phyloP scores from a whole-genome alignment of 2,888 invertebrate genomes.

The Microctonus brassicae region DNA sequence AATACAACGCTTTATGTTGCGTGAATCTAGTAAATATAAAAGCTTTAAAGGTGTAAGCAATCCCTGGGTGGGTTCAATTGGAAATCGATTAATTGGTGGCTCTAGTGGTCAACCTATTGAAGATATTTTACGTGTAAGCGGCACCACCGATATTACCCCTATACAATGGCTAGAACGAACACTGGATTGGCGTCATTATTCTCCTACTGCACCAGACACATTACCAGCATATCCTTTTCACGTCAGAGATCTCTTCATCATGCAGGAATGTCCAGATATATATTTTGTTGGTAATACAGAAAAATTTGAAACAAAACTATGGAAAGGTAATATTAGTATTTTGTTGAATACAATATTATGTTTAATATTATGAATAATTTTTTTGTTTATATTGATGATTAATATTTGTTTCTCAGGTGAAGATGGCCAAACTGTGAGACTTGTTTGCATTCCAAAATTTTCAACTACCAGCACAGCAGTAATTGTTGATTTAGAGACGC shows the following conservation, averaged over 20 bases:
- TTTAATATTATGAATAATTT: conserved; percentile 3
- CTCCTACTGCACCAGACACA: conserved; percentile 96
- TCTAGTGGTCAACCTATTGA: conserved; percentile 88
- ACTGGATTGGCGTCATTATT: conserved; percentile 89
- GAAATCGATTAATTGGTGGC: conserved; percentile 57
- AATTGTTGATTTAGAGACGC: conserved; percentile 82
- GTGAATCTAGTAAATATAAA: conserved; percentile 65
- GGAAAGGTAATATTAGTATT: conserved; percentile 72
- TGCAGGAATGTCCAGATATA: conserved; percentile 87
- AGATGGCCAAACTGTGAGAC: conserved; percentile 77
- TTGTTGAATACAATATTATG: conserved; percentile 4
- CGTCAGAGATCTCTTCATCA: conserved; percentile 88
- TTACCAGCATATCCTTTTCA: conserved; percentile 89
- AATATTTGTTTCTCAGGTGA: conserved; percentile 71
- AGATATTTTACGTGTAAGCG: conserved; percentile 82
- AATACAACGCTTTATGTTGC: conserved; percentile 81
- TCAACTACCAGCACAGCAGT: conserved; percentile 79
- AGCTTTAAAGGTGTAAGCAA: conserved; percentile 87
- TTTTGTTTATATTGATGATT: neutral
- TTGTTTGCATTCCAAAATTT: conserved; percentile 88
- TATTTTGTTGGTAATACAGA: conserved; percentile 90
- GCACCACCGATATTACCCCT: conserved; percentile 71
- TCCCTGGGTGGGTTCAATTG: conserved; percentile 74
- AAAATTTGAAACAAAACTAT: conserved; percentile 78
- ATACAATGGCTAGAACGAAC: conserved; percentile 84